These are phyloP conservation scores for Macrocentrus cingulum DNA, from an alignment of 1,140 invertebrate species.

Conservation along the genomic window DNA sequence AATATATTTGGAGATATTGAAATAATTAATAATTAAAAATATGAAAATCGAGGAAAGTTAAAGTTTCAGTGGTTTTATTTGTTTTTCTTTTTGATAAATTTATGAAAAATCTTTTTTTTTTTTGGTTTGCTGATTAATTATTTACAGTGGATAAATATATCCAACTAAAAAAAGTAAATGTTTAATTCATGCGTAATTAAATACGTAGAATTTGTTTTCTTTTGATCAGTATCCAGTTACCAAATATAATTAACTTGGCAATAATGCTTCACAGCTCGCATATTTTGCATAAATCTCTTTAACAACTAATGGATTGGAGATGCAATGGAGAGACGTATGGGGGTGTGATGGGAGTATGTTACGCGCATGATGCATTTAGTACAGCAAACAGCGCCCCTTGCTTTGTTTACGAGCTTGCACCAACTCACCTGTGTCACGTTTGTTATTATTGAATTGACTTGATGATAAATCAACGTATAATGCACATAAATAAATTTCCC, in stretches of 20 bases:
- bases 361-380: constrained; percentile 23
- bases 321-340: not conserved
- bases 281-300: constrained; percentile 23
- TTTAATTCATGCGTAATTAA: not conserved
- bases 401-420: constrained; percentile 17
- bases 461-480: constrained; percentile 12
- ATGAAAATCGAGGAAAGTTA: no score
- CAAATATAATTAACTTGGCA: constrained; percentile 14
- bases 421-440: constrained; percentile 23
- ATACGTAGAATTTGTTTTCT: not conserved
- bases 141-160: no score
- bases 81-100: no score
- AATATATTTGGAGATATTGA: no score
- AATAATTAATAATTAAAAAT: no score
- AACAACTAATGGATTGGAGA: constrained; percentile 18
- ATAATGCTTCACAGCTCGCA: not conserved
- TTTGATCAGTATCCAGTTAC: constrained; percentile 7
- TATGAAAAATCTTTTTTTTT: no score
- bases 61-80: no score
- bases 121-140: no score
- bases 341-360: constrained; percentile 5
- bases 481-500: constrained; percentile 6
- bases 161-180: no score
- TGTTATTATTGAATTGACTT: constrained; percentile 23
- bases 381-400: constrained; percentile 21